Evolutionary conservation across 2,888 invertebrate species (phyloP), one percentile per base, ranked within the genome.

Genomic region (Chrysopilus asiliformis): DNA sequence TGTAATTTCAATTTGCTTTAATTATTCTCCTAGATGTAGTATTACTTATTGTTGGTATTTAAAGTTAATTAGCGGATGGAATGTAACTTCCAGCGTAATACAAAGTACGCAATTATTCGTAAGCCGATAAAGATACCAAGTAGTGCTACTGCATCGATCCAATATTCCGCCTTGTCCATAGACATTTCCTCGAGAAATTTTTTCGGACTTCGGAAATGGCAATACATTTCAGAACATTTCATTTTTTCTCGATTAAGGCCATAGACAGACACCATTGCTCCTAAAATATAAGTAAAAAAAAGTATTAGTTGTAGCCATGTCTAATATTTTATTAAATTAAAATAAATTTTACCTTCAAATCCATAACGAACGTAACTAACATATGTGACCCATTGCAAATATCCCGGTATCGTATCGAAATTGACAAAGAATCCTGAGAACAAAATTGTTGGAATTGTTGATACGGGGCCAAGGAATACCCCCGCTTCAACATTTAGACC

Each of bases 371-470:
- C 79, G 60, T 90, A 94, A 49, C 90, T 91, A 18, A 85, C 68
- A 58, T 91, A 91, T 2, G 90, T 81, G 14, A 93, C 67, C 83
- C 91, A 90, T 51, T 78, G 79, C 34, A 94, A 67, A 58, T 91
- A 93, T 36, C 72, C 70, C 3, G 93, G 93, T 55, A 93, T 85
- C 26, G 89, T 89, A 57, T 83, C 79, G 60, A 91, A 80, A 58
- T 85, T 89, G 32, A 91, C 86, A 64, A 93, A 93, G 70, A 93
- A 93, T 6, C 93, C 93, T 20, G 89, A 89, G 66, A 93, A 93
- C 19, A 93, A 70, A 31, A 93, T 79, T 38, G 91, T 79, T 9
- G 93, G 93, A 47, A 93, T 90, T 35, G 84, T 81, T 42, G 86
- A 80, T 24, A 93, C 87, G 18, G 93, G 93, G 4, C 91, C 93